Evolutionary conservation across 2,888 invertebrate species (phyloP).

Genomic region (Amblyjoppa proteus): DNA sequence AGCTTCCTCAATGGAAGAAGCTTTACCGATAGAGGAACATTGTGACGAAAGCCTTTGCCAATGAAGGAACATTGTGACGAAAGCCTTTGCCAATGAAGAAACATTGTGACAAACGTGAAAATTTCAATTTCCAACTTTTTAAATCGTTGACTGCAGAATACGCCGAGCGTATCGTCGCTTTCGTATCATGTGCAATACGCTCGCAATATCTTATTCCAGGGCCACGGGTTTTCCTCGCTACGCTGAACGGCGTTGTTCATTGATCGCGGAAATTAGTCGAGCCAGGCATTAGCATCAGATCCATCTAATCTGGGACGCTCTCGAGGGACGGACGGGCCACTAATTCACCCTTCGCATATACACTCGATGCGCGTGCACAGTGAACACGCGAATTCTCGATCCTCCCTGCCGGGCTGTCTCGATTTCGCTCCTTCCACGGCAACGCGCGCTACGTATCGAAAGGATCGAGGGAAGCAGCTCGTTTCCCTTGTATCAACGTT

Average conservation of each 20-base stretch:
- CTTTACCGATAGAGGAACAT: too few species aligned
- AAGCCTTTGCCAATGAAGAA: too few species aligned
- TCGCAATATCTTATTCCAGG: conserved; percentile 23
- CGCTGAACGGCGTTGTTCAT: conserved; percentile 50
- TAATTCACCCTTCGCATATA: conserved; percentile 72
- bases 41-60: too few species aligned
- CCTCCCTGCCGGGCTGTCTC: conserved; percentile 13
- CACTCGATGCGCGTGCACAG: conserved; percentile 15
- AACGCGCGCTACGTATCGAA: neutral
- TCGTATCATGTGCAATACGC: conserved; percentile 34
- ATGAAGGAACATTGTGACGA: too few species aligned
- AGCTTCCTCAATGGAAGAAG: too few species aligned
- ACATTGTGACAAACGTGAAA: too few species aligned
- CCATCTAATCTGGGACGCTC: conserved; percentile 68
- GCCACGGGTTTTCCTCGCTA: conserved; percentile 36
- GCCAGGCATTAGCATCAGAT: conserved; percentile 78
- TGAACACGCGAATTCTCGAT: conserved; percentile 15
- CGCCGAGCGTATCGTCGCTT: neutral
- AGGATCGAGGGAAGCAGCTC: conserved; percentile 23
- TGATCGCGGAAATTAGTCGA: conserved; percentile 77
- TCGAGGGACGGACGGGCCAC: conserved; percentile 69
- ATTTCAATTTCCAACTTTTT: neutral
- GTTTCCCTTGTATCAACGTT: conserved; percentile 64
- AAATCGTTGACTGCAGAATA: neutral
- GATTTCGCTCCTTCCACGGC: conserved; percentile 1